These are phyloP conservation scores for Hypsibius dujardini DNA, from an alignment of 1,140 invertebrate species.

Conservation along the genomic window DNA sequence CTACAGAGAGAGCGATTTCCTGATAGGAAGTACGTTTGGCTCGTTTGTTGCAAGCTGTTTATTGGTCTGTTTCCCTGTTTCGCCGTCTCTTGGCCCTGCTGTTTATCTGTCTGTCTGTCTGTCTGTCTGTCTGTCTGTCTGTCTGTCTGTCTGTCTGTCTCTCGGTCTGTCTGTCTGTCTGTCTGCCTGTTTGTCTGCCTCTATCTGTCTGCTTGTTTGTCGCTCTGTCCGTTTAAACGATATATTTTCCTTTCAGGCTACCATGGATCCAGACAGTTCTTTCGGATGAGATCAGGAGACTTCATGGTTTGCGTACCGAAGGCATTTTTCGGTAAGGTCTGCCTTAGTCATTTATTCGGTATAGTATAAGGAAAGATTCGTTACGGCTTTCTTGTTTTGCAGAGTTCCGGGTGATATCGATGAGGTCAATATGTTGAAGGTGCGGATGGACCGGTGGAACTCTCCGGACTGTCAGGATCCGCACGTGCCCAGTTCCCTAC, in stretches of 20 bases:
- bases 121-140: no score
- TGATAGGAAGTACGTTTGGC: constrained; percentile 38
- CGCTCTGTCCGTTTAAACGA: no score
- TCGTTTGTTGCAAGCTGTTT: not conserved
- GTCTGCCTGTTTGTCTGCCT: no score
- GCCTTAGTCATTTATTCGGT: not conserved
- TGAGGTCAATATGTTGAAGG: constrained; percentile 56
- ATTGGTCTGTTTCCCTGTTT: no score
- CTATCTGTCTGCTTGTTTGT: no score
- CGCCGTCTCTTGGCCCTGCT: no score
- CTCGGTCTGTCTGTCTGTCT: no score
- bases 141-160: no score
- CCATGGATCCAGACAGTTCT: constrained; percentile 93
- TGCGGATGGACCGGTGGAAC: constrained; percentile 37
- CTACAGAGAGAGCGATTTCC: constrained; percentile 67
- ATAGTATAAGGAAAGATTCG: not conserved
- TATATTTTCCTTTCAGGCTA: constrained; percentile 35
- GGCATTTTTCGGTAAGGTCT: constrained; percentile 44
- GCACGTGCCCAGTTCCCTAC: constrained; percentile 76
- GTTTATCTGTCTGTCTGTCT: no score
- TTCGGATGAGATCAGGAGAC: constrained; percentile 59
- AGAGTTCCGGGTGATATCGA: constrained; percentile 86
- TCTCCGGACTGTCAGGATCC: constrained; percentile 45
- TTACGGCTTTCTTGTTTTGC: constrained; percentile 34
- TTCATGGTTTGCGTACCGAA: constrained; percentile 43